Evolutionary conservation across 2,888 invertebrate genomes (phyloP).

Genomic region (Leucophora obtusa): DNA sequence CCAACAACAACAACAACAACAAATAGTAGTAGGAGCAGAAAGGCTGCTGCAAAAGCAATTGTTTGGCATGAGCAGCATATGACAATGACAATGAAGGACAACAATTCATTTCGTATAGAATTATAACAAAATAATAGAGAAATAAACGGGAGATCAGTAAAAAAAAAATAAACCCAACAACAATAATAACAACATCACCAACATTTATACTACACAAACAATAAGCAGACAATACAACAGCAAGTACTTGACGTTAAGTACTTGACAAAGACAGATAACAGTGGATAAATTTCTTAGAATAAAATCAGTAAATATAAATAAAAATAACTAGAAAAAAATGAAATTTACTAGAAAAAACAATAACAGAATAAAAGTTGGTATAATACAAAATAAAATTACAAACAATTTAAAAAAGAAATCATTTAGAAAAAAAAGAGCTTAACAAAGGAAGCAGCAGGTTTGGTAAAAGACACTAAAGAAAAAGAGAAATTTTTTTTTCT

Average conservation of each 20-base stretch:
- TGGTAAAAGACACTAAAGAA: background rate
- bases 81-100: conserved; percentile 57
- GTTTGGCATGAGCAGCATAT: conserved; percentile 28
- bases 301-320: conserved; percentile 40
- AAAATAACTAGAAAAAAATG: conserved; percentile 32
- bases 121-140: conserved; percentile 24
- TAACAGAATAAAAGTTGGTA: background rate
- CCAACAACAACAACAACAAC: background rate
- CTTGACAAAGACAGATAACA: conserved; percentile 68
- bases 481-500: background rate
- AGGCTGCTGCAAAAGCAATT: conserved; percentile 15
- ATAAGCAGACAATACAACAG: conserved; percentile 60
- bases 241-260: conserved; percentile 67
- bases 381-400: conserved; percentile 27
- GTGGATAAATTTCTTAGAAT: conserved; percentile 51
- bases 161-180: background rate
- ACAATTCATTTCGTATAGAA: conserved; percentile 55
- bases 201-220: conserved; percentile 28
- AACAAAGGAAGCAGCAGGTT: background rate
- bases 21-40: conserved; percentile 8
- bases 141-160: conserved; percentile 32
- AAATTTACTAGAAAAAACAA: conserved; percentile 13
- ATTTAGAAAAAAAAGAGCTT: conserved; percentile 52
- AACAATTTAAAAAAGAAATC: conserved; percentile 54
- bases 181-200: background rate